phyloP scores from a whole-genome alignment of 2,113 vertebrate genomes.

The Redunca redunca region DNA sequence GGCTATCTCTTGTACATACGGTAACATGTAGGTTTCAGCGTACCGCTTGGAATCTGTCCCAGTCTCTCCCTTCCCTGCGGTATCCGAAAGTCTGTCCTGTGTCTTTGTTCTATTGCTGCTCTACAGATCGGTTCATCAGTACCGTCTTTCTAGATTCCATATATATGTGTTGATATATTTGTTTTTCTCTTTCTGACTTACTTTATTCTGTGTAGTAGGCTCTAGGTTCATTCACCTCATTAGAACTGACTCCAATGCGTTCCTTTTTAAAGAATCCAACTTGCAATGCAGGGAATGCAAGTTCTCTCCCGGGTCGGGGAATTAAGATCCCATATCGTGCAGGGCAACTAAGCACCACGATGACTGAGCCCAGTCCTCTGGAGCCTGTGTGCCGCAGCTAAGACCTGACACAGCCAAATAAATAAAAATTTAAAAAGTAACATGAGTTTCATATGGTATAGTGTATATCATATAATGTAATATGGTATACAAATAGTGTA shows the following conservation, averaged over 20 bases:
- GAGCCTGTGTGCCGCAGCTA: not conserved
- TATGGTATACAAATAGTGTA: not conserved
- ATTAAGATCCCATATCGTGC: not conserved
- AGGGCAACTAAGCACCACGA: not conserved
- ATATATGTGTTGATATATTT: not conserved
- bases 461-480: not conserved
- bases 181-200: not conserved
- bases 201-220: not conserved
- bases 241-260: not conserved
- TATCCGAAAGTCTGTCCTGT: not conserved
- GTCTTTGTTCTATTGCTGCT: not conserved
- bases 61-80: not conserved
- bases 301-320: not conserved
- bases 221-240: not conserved
- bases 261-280: not conserved
- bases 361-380: not conserved
- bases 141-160: not conserved
- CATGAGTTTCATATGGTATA: not conserved
- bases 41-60: not conserved
- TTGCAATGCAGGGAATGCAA: not conserved
- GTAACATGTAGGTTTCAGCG: not conserved
- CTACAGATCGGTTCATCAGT: not conserved
- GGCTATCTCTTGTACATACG: not conserved
- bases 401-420: not conserved
- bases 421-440: not conserved